Conservation (phyloP, 2,797 vertebrate genomes). For the Microchirus variegatus region DNA sequence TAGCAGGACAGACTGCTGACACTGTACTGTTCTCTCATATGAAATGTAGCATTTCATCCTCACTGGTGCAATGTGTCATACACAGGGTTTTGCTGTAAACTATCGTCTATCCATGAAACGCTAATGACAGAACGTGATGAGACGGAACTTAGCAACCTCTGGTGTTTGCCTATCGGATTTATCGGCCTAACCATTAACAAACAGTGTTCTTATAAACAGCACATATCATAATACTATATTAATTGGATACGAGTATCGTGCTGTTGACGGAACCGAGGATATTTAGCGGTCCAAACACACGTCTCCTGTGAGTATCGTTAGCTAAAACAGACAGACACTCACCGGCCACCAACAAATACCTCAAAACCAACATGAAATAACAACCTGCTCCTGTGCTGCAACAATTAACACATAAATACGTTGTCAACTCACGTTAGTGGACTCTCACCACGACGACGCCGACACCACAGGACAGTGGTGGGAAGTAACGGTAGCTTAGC, state of each 20-base stretch:
- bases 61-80: background rate
- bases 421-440: constrained; percentile 69
- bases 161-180: background rate
- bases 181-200: background rate
- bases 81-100: background rate
- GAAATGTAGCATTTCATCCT: background rate
- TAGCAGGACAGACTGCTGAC: constrained; percentile 29
- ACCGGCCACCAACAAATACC: background rate
- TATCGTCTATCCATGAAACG: background rate
- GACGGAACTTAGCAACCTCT: constrained; percentile 12
- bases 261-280: background rate
- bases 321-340: constrained; percentile 10
- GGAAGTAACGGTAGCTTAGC: constrained; percentile 61
- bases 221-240: accelerated
- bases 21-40: constrained; percentile 17
- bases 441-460: constrained; percentile 39
- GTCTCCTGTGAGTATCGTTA: constrained; percentile 7
- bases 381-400: background rate
- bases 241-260: background rate
- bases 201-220: background rate
- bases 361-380: background rate
- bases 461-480: constrained; percentile 62
- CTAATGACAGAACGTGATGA: background rate
- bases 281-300: background rate
- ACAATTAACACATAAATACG: background rate